phyloP scores from a whole-genome alignment of 2,888 invertebrate species.

The Abrostola triplasia region DNA sequence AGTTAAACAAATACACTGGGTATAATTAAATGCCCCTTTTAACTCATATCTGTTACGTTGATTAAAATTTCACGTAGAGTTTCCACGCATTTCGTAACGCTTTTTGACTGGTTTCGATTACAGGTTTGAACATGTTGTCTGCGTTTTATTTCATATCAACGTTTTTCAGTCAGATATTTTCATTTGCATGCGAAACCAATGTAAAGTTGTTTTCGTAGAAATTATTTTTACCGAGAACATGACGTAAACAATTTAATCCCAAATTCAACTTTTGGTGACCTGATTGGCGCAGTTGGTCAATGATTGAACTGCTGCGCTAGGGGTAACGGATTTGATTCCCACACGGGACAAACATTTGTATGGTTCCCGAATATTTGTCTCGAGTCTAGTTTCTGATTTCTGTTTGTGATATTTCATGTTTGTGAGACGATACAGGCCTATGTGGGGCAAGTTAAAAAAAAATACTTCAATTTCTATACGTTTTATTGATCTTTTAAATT shows the following conservation, averaged over 20 bases:
- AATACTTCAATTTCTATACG: background rate
- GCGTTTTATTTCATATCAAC: constrained; percentile 37
- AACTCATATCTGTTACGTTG: constrained; percentile 60
- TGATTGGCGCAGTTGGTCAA: too few species aligned
- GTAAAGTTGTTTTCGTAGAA: constrained; percentile 12
- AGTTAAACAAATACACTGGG: constrained; percentile 33
- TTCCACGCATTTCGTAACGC: constrained; percentile 23
- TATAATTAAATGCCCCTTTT: constrained; percentile 54
- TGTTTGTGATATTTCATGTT: too few species aligned
- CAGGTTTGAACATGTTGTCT: constrained; percentile 45
- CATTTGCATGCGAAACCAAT: constrained; percentile 16
- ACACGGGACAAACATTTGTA: too few species aligned
- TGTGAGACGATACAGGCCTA: too few species aligned
- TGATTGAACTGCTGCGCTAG: too few species aligned
- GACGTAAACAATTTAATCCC: background rate
- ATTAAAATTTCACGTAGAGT: constrained; percentile 61
- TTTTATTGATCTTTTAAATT: constrained; percentile 17
- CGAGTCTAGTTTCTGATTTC: too few species aligned
- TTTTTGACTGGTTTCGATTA: constrained; percentile 50
- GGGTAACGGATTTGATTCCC: too few species aligned
- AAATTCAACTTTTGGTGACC: too few species aligned
- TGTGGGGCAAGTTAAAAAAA: too few species aligned
- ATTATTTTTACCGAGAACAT: background rate
- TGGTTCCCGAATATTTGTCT: too few species aligned
- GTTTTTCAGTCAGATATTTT: constrained; percentile 30